Base-by-base conservation (phyloP, 2,888 invertebrate species). In the Timema cristinae region DNA sequence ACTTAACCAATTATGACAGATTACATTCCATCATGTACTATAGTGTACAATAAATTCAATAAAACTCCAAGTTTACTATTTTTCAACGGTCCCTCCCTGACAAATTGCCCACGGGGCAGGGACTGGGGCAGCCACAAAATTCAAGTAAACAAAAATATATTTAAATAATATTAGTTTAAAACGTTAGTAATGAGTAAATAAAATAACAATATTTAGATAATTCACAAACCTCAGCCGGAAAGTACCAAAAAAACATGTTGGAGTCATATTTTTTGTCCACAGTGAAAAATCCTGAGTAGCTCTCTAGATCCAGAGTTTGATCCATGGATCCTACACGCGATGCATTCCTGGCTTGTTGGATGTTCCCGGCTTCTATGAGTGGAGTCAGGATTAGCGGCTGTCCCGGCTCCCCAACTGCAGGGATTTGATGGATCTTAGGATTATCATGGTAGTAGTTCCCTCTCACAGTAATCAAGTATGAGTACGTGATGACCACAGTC, bases 191-290 rank as follows among this genome's bases (percentile, higher is more conserved):
- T 32, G 32, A 32, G 32, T 32, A 32, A 32, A 4, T n/a, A n/a
- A n/a, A n/a, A n/a, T n/a, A n/a, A n/a, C n/a, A n/a, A n/a, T n/a
- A n/a, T n/a, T 32, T 32, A 32, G 32, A 32, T 32, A 1, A 32
- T 32, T 32, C 32, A 32, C 32, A 32, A 32, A 63, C 63, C 47
- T 63, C 63, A 5, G 63, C 9, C 32, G 63, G 63, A 15, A 63
- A 63, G 63, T 63, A 63, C 63, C 63, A 63, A 63, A 63, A 63
- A 63, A 63, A 63, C 63, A 63, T 32, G n/a, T 48, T 63, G 32
- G 63, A 63, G 32, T 63, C 48, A 48, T 48, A 63, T 63, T 13
- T 63, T 5, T 63, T 48, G 32, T 63, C 63, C 16, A 63, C 63
- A 47, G 63, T 63, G 63, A 63, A 63, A 48, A 63, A 63, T 16